Conservation (phyloP, 2,113 vertebrate species). For the Aramus guarauna region DNA sequence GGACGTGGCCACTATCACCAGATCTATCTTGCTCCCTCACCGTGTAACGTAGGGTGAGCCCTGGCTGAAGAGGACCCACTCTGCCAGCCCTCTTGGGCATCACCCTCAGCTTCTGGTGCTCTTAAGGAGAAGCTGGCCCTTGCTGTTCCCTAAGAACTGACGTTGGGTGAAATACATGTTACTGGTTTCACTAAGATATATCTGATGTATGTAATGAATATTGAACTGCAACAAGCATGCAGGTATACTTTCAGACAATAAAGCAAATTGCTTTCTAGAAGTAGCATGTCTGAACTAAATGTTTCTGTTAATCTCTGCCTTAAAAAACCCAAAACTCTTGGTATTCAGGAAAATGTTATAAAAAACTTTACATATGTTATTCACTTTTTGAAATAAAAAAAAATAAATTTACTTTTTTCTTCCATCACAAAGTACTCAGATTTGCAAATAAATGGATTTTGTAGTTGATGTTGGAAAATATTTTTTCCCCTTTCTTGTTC, state of each 20-base stretch:
- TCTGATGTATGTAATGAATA: not conserved
- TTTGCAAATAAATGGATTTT: not conserved
- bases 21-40: not conserved
- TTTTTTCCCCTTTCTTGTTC: not conserved
- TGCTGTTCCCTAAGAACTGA: not conserved
- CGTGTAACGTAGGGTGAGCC: no score
- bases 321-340: not conserved
- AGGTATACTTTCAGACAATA: not conserved
- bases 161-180: not conserved
- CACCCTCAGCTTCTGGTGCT: not conserved
- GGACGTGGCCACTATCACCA: not conserved
- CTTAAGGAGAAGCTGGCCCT: not conserved
- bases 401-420: not conserved
- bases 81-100: not conserved
- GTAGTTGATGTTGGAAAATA: not conserved
- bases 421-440: not conserved
- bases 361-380: not conserved
- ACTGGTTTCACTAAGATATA: not conserved
- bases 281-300: not conserved
- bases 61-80: rapidly evolving
- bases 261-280: not conserved
- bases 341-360: not conserved
- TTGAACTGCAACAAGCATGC: not conserved
- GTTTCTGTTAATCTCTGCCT: not conserved
- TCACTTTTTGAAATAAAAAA: not conserved